phyloP scores from a whole-genome alignment of 2,113 vertebrate species.

The Bolborhynchus lineola region DNA sequence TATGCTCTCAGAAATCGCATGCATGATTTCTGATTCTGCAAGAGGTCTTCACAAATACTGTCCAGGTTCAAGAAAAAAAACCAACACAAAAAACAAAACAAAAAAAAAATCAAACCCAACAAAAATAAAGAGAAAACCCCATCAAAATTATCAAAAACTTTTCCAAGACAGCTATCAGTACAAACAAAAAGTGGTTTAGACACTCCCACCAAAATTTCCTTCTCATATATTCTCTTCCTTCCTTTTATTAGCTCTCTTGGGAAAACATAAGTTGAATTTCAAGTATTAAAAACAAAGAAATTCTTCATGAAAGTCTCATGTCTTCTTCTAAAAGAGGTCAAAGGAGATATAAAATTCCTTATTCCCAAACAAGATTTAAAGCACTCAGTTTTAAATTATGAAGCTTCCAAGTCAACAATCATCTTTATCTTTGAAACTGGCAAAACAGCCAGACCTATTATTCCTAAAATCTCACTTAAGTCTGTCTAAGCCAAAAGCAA shows the following conservation, averaged over 20 bases:
- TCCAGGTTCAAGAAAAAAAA: background rate
- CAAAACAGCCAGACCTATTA: background rate
- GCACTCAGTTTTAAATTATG: background rate
- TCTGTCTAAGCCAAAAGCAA: background rate
- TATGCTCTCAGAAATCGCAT: background rate
- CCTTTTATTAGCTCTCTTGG: background rate
- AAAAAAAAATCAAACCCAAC: no score
- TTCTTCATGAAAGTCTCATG: background rate
- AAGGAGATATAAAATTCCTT: background rate
- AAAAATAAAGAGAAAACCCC: background rate
- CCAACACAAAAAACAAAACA: background rate
- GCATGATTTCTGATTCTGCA: background rate
- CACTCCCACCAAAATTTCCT: background rate
- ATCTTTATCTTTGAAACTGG: background rate
- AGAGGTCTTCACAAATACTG: background rate
- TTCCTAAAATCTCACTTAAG: background rate
- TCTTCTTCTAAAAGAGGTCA: background rate
- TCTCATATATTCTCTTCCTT: background rate
- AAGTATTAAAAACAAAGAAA: background rate
- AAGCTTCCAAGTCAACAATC: background rate
- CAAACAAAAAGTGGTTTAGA: background rate
- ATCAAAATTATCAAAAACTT: background rate
- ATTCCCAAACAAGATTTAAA: background rate
- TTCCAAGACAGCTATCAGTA: background rate
- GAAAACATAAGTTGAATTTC: background rate